A percentile compares a stretch with the other conserved stretches of the same genome.
These are phyloP conservation scores for Cephalopholis sonnerati DNA, from an alignment of 2,113 vertebrate genomes.

Conservation along the genomic window DNA sequence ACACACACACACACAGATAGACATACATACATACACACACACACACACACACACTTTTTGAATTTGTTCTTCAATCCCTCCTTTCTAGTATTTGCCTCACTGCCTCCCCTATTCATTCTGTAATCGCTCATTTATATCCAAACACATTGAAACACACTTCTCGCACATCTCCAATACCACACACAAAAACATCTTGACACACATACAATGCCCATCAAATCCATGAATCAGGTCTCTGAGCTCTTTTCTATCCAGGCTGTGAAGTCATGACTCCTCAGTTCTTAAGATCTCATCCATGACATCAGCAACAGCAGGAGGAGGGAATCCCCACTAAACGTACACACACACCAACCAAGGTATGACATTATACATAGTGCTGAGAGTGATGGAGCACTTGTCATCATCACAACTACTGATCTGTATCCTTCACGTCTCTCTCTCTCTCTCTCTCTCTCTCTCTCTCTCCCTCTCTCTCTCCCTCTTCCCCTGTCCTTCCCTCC, in stretches of 20 bases:
- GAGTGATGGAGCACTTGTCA: conserved; percentile 20
- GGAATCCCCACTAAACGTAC: conserved; percentile 19
- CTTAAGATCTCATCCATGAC: conserved; percentile 29
- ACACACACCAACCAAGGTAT: conserved; percentile 8
- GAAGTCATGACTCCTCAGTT: conserved; percentile 40
- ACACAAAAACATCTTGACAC: conserved; percentile 15
- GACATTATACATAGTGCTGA: neutral
- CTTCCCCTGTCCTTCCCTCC: neutral
- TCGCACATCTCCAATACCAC: neutral
- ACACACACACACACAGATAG: conserved; percentile 25
- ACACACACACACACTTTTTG: conserved; percentile 1
- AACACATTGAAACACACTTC: neutral
- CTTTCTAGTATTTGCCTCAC: conserved; percentile 15
- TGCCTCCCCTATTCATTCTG: neutral
- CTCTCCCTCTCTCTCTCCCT: neutral
- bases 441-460: neutral
- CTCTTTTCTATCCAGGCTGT: conserved; percentile 26
- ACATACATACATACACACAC: conserved; percentile 21
- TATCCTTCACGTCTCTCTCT: neutral
- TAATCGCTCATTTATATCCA: conserved; percentile 12
- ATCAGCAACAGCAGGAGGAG: conserved; percentile 27
- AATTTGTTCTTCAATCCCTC: conserved; percentile 4
- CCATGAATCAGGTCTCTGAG: conserved; percentile 1
- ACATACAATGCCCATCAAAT: conserved; percentile 19
- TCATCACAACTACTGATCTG: conserved; percentile 10